phyloP scores from a whole-genome alignment of 2,113 vertebrate species.

The Thalassoma bifasciatum region DNA sequence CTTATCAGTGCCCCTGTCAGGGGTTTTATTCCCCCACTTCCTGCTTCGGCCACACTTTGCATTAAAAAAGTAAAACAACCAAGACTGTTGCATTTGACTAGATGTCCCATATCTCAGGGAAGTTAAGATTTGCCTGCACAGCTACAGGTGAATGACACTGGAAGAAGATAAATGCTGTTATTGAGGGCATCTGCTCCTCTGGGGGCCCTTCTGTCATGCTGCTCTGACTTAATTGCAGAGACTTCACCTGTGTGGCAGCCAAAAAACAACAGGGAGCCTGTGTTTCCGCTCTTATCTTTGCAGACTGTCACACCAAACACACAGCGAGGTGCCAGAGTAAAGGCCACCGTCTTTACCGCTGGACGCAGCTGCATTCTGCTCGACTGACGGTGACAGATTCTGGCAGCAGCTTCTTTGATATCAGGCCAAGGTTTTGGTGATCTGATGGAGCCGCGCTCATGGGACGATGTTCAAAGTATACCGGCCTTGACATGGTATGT shows the following conservation, averaged over 20 bases:
- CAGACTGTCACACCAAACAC: slow-evolving; percentile 5
- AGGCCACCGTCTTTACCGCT: background rate
- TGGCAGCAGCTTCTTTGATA: background rate
- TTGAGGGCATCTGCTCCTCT: slow-evolving; percentile 36
- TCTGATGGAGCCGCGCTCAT: background rate
- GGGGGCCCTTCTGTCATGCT: slow-evolving; percentile 16
- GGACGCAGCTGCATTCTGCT: slow-evolving; percentile 24
- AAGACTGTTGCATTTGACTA: slow-evolving; percentile 48
- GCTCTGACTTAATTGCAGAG: slow-evolving; percentile 24
- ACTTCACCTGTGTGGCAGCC: background rate
- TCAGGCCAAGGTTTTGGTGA: slow-evolving; percentile 1
- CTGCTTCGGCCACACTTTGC: slow-evolving; percentile 68
- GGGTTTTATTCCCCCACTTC: slow-evolving; percentile 52
- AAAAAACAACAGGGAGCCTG: background rate
- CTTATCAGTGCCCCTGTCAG: slow-evolving; percentile 55
- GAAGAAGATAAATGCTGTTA: slow-evolving; percentile 44
- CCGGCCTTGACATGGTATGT: background rate
- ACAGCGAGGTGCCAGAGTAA: background rate
- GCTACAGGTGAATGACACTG: slow-evolving; percentile 11
- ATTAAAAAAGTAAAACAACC: slow-evolving; percentile 56
- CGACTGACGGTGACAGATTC: background rate
- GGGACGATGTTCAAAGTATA: background rate
- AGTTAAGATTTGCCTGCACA: slow-evolving; percentile 47
- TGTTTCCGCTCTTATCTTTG: slow-evolving; percentile 33
- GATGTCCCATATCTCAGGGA: slow-evolving; percentile 40